A percentile compares a stretch with the other conserved stretches of the same genome.
These are phyloP conservation scores for Diglossa brunneiventris DNA, from an alignment of 2,113 vertebrate species.

Conservation along the genomic window DNA sequence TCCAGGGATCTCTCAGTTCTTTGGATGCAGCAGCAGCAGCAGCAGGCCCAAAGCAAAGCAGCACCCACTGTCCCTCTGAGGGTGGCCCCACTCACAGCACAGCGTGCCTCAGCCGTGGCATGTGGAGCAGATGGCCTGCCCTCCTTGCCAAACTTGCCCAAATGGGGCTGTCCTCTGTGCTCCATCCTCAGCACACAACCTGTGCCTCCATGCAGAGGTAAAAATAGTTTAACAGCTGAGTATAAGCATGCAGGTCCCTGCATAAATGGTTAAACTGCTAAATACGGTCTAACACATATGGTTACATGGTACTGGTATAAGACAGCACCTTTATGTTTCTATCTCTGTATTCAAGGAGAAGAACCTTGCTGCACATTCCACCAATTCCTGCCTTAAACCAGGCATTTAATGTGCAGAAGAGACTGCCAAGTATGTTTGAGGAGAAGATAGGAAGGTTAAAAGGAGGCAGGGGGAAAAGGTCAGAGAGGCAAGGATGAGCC, in stretches of 20 bases:
- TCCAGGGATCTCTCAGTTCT: background rate
- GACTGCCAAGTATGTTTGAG: background rate
- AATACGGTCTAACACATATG: background rate
- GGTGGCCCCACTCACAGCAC: background rate
- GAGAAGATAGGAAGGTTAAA: background rate
- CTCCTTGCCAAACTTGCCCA: background rate
- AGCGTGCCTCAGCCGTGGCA: accelerated
- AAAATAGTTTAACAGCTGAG: background rate
- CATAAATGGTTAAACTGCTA: background rate
- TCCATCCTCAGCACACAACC: background rate
- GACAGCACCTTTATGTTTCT: background rate
- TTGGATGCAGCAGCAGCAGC: background rate
- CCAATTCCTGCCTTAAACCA: background rate
- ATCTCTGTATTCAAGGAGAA: background rate
- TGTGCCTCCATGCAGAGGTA: background rate
- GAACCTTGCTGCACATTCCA: background rate
- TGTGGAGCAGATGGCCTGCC: accelerated
- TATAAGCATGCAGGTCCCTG: background rate
- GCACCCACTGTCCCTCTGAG: background rate
- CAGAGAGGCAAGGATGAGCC: background rate
- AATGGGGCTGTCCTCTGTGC: background rate
- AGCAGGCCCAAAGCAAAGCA: accelerated
- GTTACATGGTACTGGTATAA: background rate
- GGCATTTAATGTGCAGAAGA: background rate
- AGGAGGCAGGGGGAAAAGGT: background rate